These are phyloP conservation scores for Corythornis vintsioides DNA, from an alignment of 2,113 vertebrate species.

Conservation along the genomic window DNA sequence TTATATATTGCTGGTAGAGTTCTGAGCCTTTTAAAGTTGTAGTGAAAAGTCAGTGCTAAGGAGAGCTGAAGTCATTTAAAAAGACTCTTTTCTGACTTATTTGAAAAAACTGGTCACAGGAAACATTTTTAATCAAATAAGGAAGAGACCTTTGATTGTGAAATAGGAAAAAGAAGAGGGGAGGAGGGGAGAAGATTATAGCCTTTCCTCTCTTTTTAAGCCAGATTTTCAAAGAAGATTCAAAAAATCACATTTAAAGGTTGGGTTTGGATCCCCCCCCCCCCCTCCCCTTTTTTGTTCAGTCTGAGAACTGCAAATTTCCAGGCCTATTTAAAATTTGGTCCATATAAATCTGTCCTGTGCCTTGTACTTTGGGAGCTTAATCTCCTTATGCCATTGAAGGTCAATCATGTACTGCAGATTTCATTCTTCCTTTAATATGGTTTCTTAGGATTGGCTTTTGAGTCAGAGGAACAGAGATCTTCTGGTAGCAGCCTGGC, in stretches of 20 bases:
- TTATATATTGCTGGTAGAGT: background rate
- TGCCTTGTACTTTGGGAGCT: background rate
- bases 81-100: background rate
- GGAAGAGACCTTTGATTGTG: background rate
- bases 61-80: background rate
- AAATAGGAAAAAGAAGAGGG: background rate
- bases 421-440: background rate
- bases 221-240: background rate
- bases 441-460: background rate
- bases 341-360: background rate
- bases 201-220: background rate
- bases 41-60: background rate
- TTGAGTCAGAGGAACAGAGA: background rate
- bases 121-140: background rate
- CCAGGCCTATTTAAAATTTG: background rate
- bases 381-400: background rate
- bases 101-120: background rate
- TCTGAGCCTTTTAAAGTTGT: background rate
- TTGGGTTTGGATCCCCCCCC: background rate
- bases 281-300: background rate
- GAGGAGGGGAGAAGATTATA: background rate
- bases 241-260: background rate
- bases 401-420: background rate
- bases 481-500: background rate
- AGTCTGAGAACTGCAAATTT: background rate